Conservation (phyloP, 2,113 vertebrate genomes). For the Tachysurus fulvidraco region DNA sequence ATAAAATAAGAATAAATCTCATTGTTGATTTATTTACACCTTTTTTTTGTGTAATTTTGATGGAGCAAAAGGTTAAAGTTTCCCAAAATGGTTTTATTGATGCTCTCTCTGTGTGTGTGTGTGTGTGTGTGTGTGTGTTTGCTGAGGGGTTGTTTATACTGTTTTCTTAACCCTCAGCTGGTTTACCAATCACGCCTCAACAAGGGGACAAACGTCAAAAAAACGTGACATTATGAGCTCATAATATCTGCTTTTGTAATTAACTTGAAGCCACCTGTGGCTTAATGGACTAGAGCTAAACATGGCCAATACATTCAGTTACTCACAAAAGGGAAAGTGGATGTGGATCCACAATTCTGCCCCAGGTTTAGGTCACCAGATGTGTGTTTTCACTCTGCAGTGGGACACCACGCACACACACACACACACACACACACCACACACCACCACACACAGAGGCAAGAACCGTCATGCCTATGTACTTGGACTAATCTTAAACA, state of each 20-base stretch:
- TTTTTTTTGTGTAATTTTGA: neutral
- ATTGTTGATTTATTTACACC: neutral
- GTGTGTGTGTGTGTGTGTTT: neutral
- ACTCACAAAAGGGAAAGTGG: neutral
- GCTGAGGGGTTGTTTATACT: neutral
- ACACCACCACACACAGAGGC: slow-evolving; percentile 38
- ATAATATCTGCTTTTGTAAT: neutral
- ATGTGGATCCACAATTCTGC: slow-evolving; percentile 41
- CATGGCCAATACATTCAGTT: slow-evolving; percentile 3
- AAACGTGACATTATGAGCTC: neutral
- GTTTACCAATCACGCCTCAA: slow-evolving; percentile 18
- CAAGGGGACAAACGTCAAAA: neutral
- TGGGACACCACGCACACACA: slow-evolving; percentile 45
- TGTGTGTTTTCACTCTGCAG: slow-evolving; percentile 53
- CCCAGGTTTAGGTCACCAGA: slow-evolving; percentile 57
- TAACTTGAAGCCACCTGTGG: neutral
- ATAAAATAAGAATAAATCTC: neutral
- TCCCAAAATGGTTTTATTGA: slow-evolving; percentile 19
- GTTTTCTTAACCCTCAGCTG: neutral
- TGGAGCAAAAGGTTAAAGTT: neutral
- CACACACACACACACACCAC: slow-evolving; percentile 44
- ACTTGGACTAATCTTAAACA: slow-evolving; percentile 52
- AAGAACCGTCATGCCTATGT: slow-evolving; percentile 23
- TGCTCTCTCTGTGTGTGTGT: neutral
- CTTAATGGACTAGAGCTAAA: slow-evolving; percentile 3